Base-by-base conservation (phyloP, 2,797 vertebrate genomes). In the Sebastes alutus region DNA sequence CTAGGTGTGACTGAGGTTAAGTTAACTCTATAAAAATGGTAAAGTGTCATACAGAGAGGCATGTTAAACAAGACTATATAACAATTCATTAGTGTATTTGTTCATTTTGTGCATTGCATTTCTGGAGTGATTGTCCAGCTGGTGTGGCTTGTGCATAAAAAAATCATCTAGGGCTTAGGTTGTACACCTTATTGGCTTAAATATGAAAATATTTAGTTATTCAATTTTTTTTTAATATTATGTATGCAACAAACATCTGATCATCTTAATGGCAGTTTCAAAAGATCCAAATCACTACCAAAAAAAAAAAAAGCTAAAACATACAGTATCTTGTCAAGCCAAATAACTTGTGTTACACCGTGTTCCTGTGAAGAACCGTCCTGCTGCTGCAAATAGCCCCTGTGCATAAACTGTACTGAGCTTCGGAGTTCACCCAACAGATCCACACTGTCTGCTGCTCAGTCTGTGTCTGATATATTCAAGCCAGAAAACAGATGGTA, bases 121-220 rank as follows among this genome's bases (percentile, higher is more conserved):
- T 80, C 54, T 84, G 83, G 83, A 86, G 72, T 87, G 83, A 90
- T 84, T 86, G 76, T 79, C 75, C 63, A 70, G 78, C 56, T 67
- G 58, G 65, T 23, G 38, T 65, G n/a, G 58, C 23, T 42, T 72
- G 23, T 75, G 61, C 49, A 61, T 78, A 32, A 38, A 38, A 38
- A 68, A 74, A 46, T 23, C 22, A 62, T 60, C 18, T 32, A 63
- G 12, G 16, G n/a, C 20, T 65, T 16, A 58, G 25, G 27, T 49
- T 33, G 54, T 16, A n/a, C 56, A 73, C 25, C 81, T 68, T 71
- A 13, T 63, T 38, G 32, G 18, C 11, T 79, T 72, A 49, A 71
- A 84, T 63, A 78, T 59, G 22, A 75, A 38, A 32, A 75, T 60
- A 62, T 46, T 33, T 2, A 38, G 49, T 64, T 52, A 66, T 23